Percentiles rank a stretch among this genome's conserved stretches.
These are phyloP conservation scores for Agonopterix subpropinquella DNA, from an alignment of 2,888 invertebrate genomes.

Conservation along the genomic window DNA sequence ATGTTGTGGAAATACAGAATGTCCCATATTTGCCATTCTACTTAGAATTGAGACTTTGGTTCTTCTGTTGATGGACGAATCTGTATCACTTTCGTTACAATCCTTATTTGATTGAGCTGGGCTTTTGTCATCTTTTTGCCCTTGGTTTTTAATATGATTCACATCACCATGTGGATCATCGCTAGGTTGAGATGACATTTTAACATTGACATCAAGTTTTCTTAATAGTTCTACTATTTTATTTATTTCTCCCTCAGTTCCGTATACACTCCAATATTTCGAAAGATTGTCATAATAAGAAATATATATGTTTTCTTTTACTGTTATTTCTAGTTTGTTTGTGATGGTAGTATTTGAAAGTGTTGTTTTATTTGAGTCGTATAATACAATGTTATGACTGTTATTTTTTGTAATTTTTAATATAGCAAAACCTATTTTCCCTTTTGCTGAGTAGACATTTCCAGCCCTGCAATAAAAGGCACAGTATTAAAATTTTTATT, in stretches of 20 bases:
- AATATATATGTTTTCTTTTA: conserved; percentile 44
- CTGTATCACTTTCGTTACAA: conserved; percentile 52
- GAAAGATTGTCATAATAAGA: conserved; percentile 50
- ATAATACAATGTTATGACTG: conserved; percentile 45
- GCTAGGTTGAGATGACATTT: conserved; percentile 17
- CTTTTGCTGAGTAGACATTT: conserved; percentile 43
- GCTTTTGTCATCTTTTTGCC: no score
- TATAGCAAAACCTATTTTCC: conserved; percentile 60
- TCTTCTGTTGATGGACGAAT: conserved; percentile 44
- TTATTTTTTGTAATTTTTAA: conserved; percentile 40
- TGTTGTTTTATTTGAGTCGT: conserved; percentile 54
- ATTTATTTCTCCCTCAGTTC: conserved; percentile 35
- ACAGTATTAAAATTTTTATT: no score
- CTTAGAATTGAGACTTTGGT: conserved; percentile 56
- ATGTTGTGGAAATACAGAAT: conserved; percentile 51
- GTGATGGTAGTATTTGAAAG: conserved; percentile 43
- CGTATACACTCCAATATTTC: conserved; percentile 58
- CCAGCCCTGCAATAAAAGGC: conserved; percentile 36
- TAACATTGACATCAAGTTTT: conserved; percentile 32
- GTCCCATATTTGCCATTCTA: conserved; percentile 64
- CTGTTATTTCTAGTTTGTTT: conserved; percentile 34
- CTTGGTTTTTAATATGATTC: no score
- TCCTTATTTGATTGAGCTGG: conserved; percentile 10
- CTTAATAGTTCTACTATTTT: conserved; percentile 36
- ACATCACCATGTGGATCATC: conserved; percentile 5